These are phyloP conservation scores for Labroides dimidiatus DNA, from an alignment of 2,797 vertebrate species.

Conservation along the genomic window DNA sequence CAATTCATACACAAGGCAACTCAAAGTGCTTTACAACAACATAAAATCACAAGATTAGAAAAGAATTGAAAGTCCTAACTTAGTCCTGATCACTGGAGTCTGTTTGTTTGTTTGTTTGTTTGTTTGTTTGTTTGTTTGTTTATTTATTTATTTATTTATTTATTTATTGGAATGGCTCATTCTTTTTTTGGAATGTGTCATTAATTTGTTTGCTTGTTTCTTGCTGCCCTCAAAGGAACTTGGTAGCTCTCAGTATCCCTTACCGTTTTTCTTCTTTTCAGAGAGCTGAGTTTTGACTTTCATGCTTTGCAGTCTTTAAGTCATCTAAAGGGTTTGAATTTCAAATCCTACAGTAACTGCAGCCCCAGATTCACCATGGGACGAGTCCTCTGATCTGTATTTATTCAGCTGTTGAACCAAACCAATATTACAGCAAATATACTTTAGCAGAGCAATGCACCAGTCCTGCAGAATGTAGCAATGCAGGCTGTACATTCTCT, in stretches of 20 bases:
- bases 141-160: too few species aligned
- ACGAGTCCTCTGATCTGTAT: slow-evolving; percentile 49
- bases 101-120: too few species aligned
- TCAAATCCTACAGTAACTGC: slow-evolving; percentile 44
- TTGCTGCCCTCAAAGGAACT: too few species aligned
- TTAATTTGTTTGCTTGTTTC: too few species aligned
- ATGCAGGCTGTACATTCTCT: slow-evolving; percentile 5
- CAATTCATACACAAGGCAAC: too few species aligned
- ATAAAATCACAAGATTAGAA: too few species aligned
- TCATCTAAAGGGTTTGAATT: slow-evolving; percentile 38
- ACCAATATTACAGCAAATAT: slow-evolving; percentile 56
- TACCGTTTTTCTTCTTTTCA: not conserved
- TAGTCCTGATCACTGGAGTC: too few species aligned
- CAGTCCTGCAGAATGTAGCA: slow-evolving; percentile 24
- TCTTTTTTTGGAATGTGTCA: too few species aligned
- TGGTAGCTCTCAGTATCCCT: not conserved
- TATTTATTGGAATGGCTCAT: too few species aligned
- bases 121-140: too few species aligned
- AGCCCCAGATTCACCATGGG: slow-evolving; percentile 31
- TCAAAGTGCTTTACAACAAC: too few species aligned
- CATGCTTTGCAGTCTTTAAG: slow-evolving; percentile 10
- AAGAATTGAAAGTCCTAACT: too few species aligned
- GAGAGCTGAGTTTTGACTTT: slow-evolving; percentile 32
- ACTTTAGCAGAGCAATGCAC: slow-evolving; percentile 17
- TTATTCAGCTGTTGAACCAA: slow-evolving; percentile 60